Percentiles rank a stretch among this genome's conserved stretches.
Evolutionary conservation across 2,113 vertebrate genomes (phyloP).

Genomic region (Leptocoma aspasia): DNA sequence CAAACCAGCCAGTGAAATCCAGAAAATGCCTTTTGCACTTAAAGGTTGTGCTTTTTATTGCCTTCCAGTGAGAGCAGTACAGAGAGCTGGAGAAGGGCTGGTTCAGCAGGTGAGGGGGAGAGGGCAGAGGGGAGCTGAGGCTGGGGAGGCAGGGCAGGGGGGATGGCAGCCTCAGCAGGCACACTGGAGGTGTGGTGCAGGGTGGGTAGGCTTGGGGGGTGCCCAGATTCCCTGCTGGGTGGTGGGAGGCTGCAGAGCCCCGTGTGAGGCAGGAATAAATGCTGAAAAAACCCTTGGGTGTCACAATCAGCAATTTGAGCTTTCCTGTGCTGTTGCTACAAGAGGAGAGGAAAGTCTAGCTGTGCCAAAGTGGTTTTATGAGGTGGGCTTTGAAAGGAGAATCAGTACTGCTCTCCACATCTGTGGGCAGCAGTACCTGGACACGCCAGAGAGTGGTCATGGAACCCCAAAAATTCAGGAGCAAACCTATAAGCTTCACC

Average conservation of each 20-base stretch:
- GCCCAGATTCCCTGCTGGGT: neutral
- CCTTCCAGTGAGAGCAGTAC: accelerated
- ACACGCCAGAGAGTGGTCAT: neutral
- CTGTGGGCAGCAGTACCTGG: neutral
- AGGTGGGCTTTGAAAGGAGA: neutral
- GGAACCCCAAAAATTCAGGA: neutral
- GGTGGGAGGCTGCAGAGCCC: neutral
- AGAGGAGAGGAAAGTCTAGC: neutral
- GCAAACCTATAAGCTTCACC: neutral
- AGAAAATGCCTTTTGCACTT: neutral
- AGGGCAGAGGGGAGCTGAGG: neutral
- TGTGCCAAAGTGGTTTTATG: neutral
- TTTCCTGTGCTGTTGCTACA: neutral
- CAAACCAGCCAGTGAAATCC: neutral
- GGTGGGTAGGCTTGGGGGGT: neutral
- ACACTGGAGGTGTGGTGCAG: neutral
- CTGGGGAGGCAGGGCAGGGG: neutral
- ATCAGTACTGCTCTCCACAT: neutral
- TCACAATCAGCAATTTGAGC: neutral
- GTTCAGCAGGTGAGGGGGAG: neutral
- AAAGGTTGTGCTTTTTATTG: neutral
- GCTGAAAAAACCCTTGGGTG: neutral
- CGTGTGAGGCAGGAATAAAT: neutral
- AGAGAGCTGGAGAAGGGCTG: neutral
- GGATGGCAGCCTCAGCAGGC: neutral